Percentiles rank a stretch among this genome's conserved stretches.
phyloP scores from a whole-genome alignment of 2,113 vertebrate genomes.

The Periophthalmodon schlosseri region DNA sequence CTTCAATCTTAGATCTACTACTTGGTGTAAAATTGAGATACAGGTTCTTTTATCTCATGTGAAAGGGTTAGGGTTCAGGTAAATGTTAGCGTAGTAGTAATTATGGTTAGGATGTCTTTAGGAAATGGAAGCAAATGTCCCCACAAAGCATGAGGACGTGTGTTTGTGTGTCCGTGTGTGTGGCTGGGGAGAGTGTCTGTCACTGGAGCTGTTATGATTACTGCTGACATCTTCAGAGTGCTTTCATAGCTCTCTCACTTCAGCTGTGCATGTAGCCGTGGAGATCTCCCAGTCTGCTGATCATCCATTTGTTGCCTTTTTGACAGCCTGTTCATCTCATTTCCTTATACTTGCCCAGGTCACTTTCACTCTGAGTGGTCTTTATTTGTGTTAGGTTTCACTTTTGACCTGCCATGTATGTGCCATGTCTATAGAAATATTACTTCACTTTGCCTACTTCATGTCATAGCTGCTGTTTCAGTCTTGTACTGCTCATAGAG shows the following conservation, averaged over 20 bases:
- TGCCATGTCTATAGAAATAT: background rate
- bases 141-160: background rate
- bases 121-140: background rate
- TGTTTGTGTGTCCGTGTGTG: background rate
- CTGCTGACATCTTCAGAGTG: slow-evolving; percentile 35
- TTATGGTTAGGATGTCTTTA: background rate
- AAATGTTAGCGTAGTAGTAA: background rate
- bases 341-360: slow-evolving; percentile 7
- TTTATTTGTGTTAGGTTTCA: background rate
- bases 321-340: slow-evolving; percentile 1
- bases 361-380: background rate
- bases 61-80: background rate
- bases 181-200: background rate
- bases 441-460: background rate
- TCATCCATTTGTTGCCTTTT: background rate
- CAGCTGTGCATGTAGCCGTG: background rate
- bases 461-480: too few species aligned
- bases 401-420: background rate
- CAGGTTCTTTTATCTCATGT: background rate
- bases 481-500: too few species aligned
- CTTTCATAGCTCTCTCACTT: slow-evolving; percentile 12
- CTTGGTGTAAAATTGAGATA: background rate
- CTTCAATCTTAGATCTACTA: background rate
- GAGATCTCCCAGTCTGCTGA: slow-evolving; percentile 7
- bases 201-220: slow-evolving; percentile 11